Evolutionary conservation across 2,888 invertebrate species (phyloP), one percentile per base, ranked within the genome.

Genomic region (Dasysyrphus albostriatus): DNA sequence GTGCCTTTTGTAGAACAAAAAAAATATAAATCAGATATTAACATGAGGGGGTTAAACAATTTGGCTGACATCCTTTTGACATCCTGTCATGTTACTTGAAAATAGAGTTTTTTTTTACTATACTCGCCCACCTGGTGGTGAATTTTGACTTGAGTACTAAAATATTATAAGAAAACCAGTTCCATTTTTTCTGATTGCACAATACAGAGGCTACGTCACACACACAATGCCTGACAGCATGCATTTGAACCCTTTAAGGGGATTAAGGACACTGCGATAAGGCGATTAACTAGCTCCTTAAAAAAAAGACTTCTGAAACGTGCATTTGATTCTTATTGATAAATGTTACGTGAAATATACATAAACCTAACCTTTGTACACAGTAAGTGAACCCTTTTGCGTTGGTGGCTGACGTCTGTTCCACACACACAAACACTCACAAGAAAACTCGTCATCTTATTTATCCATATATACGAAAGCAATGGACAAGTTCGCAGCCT

Each of bases 191-290:
- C 54, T 63, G 82, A 85, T 82, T 82, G 74, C 70, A 65, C 78
- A 44, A 39, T 39, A 39, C 39, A 37, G 37, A 37, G 37, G 2
- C 39, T 39, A 39, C 12, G 5, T 5, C 32, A 32, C 5, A 47
- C n/a, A 63, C 44, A 82, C 56, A 74, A 87, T 75, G 19, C 47
- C 29, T 81, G 16, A 3, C 10, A 54, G 24, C 83, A 87, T 87
- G 87, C 87, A 87, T 69, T 83, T 75, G 83, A 87, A 87, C 83
- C 87, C 87, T 87, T 87, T 87, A 79, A 72, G 44, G 70, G 87
- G 87, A 87, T 87, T 87, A 87, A 79, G 87, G 78, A 79, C 77
- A 77, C 59, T 39, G 59, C 49, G 83, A 79, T 87, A 87, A 87
- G 87, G 83, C 87, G 87, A 87, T 87, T 87, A 87, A 70, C 70